Base-by-base conservation (phyloP, 2,113 vertebrate genomes). In the Crotalus tigris region DNA sequence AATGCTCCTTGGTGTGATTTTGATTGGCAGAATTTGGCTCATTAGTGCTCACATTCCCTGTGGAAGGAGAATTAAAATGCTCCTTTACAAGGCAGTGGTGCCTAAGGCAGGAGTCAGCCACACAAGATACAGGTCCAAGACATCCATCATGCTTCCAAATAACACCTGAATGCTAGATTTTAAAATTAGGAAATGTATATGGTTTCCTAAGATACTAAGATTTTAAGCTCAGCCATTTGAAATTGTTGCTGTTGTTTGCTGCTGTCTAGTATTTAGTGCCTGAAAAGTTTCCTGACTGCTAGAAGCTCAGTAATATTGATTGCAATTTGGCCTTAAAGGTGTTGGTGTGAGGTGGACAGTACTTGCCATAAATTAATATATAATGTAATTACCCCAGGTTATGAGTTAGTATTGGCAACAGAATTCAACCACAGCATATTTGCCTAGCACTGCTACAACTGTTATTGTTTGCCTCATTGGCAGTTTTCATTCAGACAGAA, bases 391-490 rank as follows among this genome's bases (percentile, higher is more conserved):
- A 95, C 88, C 95, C 91, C 88, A 94, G 94, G 92, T 33, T 94
- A 92, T 95, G 95, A 75, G 94, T 95, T 93, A 95, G 92, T 95
- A 94, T 95, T n/a, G 95, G 94, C 90, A 89, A 17, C 85, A 29
- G 53, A 29, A 53, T 97, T 93, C 94, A 92, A 94, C 26, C 86
- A 93, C 53, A 92, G 90, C 89, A 92, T 95, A 17, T 94, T 94
- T 95, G 95, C 96, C 94, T 93, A 96, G 93, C 93, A 95, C 92
- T 96, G 90, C 93, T 95, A 92, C 46, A 95, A 94, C 94, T 92
- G 94, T 91, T 93, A 46, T 95, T 95, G 96, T 96, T 97, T 85
- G 92, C 95, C 94, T 93, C 49, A 91, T 96, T 96, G 95, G 96
- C 94, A 96, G 94, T 94, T 94, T 94, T 95, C 94, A 94, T 94